phyloP scores from a whole-genome alignment of 2,797 vertebrate genomes.

The Sciaenops ocellatus region DNA sequence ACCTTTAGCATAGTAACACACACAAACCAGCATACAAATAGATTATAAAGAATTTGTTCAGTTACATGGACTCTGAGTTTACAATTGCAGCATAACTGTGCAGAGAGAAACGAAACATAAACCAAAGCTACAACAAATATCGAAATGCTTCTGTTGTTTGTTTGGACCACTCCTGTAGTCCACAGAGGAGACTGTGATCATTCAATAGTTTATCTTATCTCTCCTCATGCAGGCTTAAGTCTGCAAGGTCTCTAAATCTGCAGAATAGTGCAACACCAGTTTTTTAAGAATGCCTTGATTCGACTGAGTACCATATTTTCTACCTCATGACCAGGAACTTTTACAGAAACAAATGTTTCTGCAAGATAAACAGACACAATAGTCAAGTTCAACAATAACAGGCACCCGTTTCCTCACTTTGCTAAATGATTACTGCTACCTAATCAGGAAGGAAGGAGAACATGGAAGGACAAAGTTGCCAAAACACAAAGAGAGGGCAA shows the following conservation, averaged over 20 bases:
- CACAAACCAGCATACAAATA: slow-evolving; percentile 2
- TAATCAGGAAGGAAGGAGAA: slow-evolving; percentile 55
- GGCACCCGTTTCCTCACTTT: slow-evolving; percentile 35
- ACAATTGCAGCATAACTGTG: slow-evolving; percentile 14
- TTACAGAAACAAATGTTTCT: slow-evolving; percentile 59
- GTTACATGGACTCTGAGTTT: slow-evolving; percentile 23
- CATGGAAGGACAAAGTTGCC: slow-evolving; percentile 22
- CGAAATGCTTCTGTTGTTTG: slow-evolving; percentile 28
- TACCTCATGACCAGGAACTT: slow-evolving; percentile 48
- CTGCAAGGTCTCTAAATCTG: slow-evolving; percentile 41
- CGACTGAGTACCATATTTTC: slow-evolving; percentile 35
- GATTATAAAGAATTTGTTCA: background rate
- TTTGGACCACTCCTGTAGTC: slow-evolving; percentile 24
- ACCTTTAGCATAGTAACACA: slow-evolving; percentile 9
- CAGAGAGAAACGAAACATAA: background rate
- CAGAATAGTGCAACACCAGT: slow-evolving; percentile 38
- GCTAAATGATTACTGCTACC: slow-evolving; percentile 50
- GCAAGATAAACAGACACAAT: slow-evolving; percentile 78
- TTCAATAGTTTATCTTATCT: slow-evolving; percentile 59
- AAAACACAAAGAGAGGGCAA: slow-evolving; percentile 27
- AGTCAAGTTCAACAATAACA: slow-evolving; percentile 68
- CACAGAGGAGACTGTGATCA: slow-evolving; percentile 39
- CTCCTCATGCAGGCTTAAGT: slow-evolving; percentile 53
- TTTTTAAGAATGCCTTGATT: slow-evolving; percentile 53
- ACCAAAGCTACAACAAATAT: slow-evolving; percentile 12